Base-by-base conservation (phyloP, 2,113 vertebrate species). In the Phaethon lepturus region DNA sequence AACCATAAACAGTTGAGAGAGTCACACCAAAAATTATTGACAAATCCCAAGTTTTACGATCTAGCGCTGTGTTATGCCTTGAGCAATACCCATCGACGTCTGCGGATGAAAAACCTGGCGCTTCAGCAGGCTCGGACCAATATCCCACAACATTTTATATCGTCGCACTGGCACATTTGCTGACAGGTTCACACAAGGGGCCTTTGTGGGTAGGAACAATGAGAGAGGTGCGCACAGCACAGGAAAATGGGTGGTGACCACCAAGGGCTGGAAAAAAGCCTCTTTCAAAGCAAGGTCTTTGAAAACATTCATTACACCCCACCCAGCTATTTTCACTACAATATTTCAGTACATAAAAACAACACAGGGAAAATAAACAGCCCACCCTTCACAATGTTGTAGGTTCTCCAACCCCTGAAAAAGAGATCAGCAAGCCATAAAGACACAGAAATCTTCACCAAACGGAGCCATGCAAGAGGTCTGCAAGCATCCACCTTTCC, bases 211-310 rank as follows among this genome's bases (percentile, higher is more conserved):
- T 47, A 95, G 71, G 47, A 97, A 97, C 96, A 96, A 96, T 94
- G 42, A 87, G 60, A 88, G 80, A 93, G 80, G 64, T 11, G 2
- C 28, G 7, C 55, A 89, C 40, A 47, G 90, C 66, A 90, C 95
- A 94, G 95, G 90, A 96, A 96, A 91, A 96, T 60, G 97, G 95
- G 96, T 96, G 96, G 95, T 95, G 94, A 96, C 96, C 95, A 97
- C 71, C 93, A 96, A 90, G 38, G 63, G 68, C 69, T 94, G 79
- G 75, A 94, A 96, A 92, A 96, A 95, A 94, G 42, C 45, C 71
- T 92, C 89, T 96, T 96, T 96, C 81, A 97, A 96, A 96, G 96
- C 55, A 96, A 93, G 66, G 94, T 33, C 86, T 97, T 96, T 97
- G 89, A 97, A 97, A 95, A 88, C 84, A 91, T 72, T 95, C 38